Evolutionary conservation across 2,888 invertebrate species (phyloP).

Genomic region (Acanthosepion lycidas): DNA sequence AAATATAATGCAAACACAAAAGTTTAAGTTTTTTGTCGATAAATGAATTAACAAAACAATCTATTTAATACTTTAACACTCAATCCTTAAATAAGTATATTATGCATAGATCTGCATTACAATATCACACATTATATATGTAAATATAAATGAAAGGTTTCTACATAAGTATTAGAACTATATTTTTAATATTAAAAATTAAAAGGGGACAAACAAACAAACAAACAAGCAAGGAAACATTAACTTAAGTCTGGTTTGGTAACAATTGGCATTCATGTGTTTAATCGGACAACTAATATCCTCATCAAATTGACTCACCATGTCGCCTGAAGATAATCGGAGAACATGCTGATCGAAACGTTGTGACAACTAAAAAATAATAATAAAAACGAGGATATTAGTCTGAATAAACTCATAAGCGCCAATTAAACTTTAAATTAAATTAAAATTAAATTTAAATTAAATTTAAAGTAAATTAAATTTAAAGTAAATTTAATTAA

Average conservation of each 20-base stretch:
- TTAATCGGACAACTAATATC: constrained; percentile 10
- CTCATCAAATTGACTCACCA: constrained; percentile 33
- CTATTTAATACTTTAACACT: too few relatives aligned
- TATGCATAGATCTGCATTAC: background rate
- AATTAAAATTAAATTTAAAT: background rate
- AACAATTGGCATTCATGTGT: background rate
- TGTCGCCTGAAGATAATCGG: constrained; percentile 33
- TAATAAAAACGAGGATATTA: constrained; percentile 10
- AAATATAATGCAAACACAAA: background rate
- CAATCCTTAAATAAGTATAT: background rate
- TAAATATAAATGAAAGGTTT: background rate
- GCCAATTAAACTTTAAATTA: background rate
- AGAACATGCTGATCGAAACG: constrained; percentile 33
- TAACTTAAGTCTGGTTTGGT: background rate
- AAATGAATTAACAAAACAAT: too few relatives aligned
- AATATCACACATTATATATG: background rate
- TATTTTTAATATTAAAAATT: background rate
- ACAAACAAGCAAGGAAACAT: background rate
- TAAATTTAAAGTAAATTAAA: too few relatives aligned
- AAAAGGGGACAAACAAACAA: background rate
- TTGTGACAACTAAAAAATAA: constrained; percentile 33
- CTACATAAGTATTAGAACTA: background rate
- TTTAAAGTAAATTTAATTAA: too few relatives aligned
- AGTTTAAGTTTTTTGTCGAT: too few relatives aligned
- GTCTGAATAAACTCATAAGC: constrained; percentile 13